Base-by-base conservation (phyloP, 2,888 invertebrate species). In the Pyrgus malvae region DNA sequence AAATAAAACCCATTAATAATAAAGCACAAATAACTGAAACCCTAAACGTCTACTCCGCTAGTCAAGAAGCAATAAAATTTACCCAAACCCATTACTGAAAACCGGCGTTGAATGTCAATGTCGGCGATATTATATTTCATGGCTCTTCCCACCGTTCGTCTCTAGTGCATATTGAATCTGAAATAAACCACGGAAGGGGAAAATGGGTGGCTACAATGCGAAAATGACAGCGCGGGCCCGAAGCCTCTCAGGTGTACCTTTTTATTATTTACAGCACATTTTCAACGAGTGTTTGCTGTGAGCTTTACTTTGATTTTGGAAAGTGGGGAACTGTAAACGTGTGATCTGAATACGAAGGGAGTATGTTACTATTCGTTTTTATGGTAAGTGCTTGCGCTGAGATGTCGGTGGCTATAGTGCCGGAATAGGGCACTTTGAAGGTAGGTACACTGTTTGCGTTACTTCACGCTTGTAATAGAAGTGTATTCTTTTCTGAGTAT, bases 231-330 rank as follows among this genome's bases (percentile, higher is more conserved):
- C 75, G 71, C 40, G 61, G 66, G 64, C 68, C 67, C 71, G 62
- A 51, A 53, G 40, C 33, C 58, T 56, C 58, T 59, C 59, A 62
- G 60, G 67, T 70, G 67, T 74, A 74, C 86, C 86, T 83, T 85
- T 89, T 88, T 89, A 89, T 89, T 89, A 90, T 90, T 89, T 90
- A 89, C 82, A 84, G 74, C 84, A 79, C 83, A 89, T 89, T 89
- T 89, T 87, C 88, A 83, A 79, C 85, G 86, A 87, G 89, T 89
- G 89, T 89, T 89, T 88, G 86, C 87, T 69, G 69, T 77, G 76
- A 74, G 79, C 75, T 80, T 86, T 83, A 86, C 88, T 89, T 88
- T 90, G 90, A 90, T 90, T 89, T 86, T 72, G 76, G 75, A 74
- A 86, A 85, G 85, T 83, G 83, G 80, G 79, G 79, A 70, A 69